Percentiles rank a stretch among this genome's conserved stretches.
Evolutionary conservation across 1,140 invertebrate species (phyloP).

Genomic region (Aplysia californica): DNA sequence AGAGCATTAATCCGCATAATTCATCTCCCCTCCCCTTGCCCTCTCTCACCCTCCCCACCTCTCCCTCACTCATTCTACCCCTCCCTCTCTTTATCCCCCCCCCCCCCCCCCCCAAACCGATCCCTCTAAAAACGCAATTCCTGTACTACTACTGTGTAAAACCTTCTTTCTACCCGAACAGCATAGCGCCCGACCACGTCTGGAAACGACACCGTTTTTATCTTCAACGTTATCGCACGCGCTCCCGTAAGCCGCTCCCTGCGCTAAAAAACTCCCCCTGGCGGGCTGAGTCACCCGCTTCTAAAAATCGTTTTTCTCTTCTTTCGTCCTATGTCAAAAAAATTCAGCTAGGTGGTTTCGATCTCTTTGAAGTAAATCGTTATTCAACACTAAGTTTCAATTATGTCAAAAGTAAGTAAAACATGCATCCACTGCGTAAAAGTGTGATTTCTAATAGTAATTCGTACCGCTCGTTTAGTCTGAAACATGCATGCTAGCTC

Average conservation of each 20-base stretch:
- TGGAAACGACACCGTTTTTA: neutral
- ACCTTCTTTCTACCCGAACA: neutral
- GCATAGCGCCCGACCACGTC: neutral
- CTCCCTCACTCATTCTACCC: constrained; percentile 14
- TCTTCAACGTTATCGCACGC: neutral
- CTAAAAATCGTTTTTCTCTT: too few relatives aligned
- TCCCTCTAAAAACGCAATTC: neutral
- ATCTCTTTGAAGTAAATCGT: neutral
- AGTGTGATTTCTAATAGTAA: neutral
- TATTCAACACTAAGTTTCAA: neutral
- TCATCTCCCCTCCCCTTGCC: neutral
- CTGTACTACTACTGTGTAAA: neutral
- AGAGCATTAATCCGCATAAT: neutral
- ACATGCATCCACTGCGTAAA: neutral
- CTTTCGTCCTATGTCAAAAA: neutral
- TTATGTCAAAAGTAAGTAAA: neutral
- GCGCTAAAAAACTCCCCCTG: constrained; percentile 20
- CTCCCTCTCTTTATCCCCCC: constrained; percentile 5
- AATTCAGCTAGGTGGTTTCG: neutral
- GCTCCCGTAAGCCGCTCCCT: constrained; percentile 1
- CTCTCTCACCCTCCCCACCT: constrained; percentile 7
- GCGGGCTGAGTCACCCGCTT: constrained; percentile 17
- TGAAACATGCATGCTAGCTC: too few relatives aligned
- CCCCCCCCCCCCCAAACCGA: neutral
- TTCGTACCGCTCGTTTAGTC: too few relatives aligned